Conservation (phyloP, 2,888 invertebrate genomes). For the Leptinotarsa juncta region DNA sequence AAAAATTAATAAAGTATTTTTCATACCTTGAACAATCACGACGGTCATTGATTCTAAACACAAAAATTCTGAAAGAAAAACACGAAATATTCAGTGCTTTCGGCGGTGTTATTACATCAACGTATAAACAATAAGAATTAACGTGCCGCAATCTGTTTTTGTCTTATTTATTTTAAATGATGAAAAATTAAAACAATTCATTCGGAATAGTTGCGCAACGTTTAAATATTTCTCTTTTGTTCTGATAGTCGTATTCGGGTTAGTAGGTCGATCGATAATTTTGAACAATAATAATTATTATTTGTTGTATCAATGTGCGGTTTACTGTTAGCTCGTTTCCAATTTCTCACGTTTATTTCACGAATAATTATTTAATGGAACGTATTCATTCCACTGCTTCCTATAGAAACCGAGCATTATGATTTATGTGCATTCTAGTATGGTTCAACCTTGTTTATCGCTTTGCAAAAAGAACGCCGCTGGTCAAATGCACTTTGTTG, state of each 20-base stretch:
- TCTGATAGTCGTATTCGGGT: conserved; percentile 38
- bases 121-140: not conserved
- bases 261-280: conserved; percentile 45
- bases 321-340: conserved; percentile 15
- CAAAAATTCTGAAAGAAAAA: not conserved
- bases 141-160: conserved; percentile 7
- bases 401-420: not conserved
- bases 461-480: not conserved
- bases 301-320: conserved; percentile 12
- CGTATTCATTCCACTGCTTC: not conserved
- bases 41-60: not conserved
- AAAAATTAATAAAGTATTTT: not conserved
- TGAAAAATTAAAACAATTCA: conserved; percentile 34
- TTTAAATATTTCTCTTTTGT: conserved; percentile 37
- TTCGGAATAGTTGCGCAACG: conserved; percentile 35
- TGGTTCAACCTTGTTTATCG: conserved; percentile 10
- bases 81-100: not conserved
- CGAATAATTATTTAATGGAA: not conserved
- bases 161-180: conserved; percentile 10
- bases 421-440: conserved; percentile 1
- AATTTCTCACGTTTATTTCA: conserved; percentile 19
- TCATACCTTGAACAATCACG: conserved; percentile 5
- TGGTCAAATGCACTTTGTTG: not conserved
- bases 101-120: conserved; percentile 1
- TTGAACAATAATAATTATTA: conserved; percentile 41